Evolutionary conservation across 1,140 invertebrate species (phyloP), one percentile per base, ranked within the genome.

Genomic region (Apis florea): DNA sequence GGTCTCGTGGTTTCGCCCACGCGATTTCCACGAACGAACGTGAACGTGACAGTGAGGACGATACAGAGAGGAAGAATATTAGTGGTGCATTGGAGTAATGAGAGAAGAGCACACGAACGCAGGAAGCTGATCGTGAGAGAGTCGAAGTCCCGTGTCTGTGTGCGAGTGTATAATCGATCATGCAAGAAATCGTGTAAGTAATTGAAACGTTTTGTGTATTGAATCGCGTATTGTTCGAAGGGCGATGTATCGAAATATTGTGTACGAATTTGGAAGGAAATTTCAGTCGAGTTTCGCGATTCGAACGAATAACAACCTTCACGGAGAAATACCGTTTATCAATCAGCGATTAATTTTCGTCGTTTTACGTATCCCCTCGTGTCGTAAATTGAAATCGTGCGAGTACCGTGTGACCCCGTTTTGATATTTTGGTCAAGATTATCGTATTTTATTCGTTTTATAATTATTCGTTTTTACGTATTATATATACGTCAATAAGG

Each of bases 131-230:
- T 15, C 12, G 59, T 24, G 71, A 81, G 79, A 67, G 71, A 81
- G 17, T 19, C 19, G 17, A 47, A 19, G 31, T 17, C 40, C 21
- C n/a, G 69, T 31, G 54, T 47, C 17, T 40, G n/a, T n/a, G n/a
- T 31, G n/a, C 40, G 26, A 26, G 51, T 56, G 63, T 26, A 74
- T 12, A 26, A 17, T 49, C 79, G 21, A 47, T 71, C 63, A 75
- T 75, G 79, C 79, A 10, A 59, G 79, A 68, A 66, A 75, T 75
- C 79, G 71, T 68, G 79, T 81, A 81, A 81, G 79, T 81, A 75
- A 81, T 21, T 40, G 47, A 5, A 58, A 49, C 70, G n/a, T 64
- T 21, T 59, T 31, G 26, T 2, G 21, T 47, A 26, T 49, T n/a
- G n/a, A n/a, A n/a, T n/a, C n/a, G n/a, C n/a, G n/a, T n/a, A n/a